phyloP scores from a whole-genome alignment of 2,888 invertebrate species.

The Hypomecis punctinalis region DNA sequence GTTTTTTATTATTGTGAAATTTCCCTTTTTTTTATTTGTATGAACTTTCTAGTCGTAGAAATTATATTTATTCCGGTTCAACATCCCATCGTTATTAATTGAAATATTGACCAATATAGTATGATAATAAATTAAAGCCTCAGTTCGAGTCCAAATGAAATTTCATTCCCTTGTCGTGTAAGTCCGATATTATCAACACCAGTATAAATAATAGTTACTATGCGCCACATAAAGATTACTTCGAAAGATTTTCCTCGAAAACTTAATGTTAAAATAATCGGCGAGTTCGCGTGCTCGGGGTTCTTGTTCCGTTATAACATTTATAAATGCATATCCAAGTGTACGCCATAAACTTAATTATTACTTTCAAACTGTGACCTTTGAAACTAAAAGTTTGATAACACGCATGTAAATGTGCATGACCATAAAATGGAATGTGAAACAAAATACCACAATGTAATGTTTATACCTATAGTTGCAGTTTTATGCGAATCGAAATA shows the following conservation, averaged over 20 bases:
- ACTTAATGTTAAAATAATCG: constrained; percentile 57
- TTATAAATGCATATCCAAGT: neutral
- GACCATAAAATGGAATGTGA: constrained; percentile 16
- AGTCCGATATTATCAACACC: neutral
- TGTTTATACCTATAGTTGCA: neutral
- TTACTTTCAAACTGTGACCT: constrained; percentile 36
- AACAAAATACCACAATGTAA: constrained; percentile 1
- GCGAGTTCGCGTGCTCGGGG: constrained; percentile 29
- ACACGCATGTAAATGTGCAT: constrained; percentile 14
- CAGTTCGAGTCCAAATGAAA: too few species aligned
- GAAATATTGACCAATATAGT: too few species aligned
- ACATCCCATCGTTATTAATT: too few species aligned
- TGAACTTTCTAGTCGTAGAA: too few species aligned
- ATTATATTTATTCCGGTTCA: too few species aligned
- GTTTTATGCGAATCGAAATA: neutral
- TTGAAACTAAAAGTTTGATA: constrained; percentile 44
- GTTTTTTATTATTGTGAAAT: neutral
- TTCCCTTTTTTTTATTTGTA: too few species aligned
- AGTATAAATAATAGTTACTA: neutral
- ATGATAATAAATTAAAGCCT: too few species aligned
- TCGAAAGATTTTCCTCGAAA: constrained; percentile 48
- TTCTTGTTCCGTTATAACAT: constrained; percentile 22
- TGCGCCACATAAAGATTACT: neutral
- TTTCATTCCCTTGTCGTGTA: too few species aligned
- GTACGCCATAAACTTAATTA: constrained; percentile 21